Evolutionary conservation across 53 echinoderm and acorn worm species (phyloP), one percentile per base, ranked within the genome.

Genomic region (Paracentrotus lividus): DNA sequence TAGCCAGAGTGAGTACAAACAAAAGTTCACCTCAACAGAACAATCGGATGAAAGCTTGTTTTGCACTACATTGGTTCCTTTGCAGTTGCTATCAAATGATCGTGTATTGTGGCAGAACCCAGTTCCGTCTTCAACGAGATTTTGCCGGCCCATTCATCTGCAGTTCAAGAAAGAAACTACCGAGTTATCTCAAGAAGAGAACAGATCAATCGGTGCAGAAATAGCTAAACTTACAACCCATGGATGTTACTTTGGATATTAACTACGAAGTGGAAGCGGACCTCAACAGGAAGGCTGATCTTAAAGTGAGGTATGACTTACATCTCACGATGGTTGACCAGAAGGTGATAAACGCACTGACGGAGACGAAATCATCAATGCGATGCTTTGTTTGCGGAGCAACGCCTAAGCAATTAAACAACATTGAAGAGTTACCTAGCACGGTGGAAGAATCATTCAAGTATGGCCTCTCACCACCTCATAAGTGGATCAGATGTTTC

Each of bases 401-500:
- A 33, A 94, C 94, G 2, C 69, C 94, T 4, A 77, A 32, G 88
- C 68, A 47, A 66, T 93, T 36, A 69, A 94, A 18, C 94, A 92
- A 56, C 92, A 88, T 55, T 76, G 84, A 52, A 49, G 94, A 45
- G 66, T 85, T 91, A 44, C 92, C 84, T 3, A 69, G 61, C 75
- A 43, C 88, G 34, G 88, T 44, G n/a, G 27, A 49, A 58, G 92
- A 92, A 16, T 54, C 57, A 33, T 93, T 68, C 58, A 92, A 54
- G 29, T 95, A 90, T 61, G 94, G 91, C 65, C 86, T 94, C 87
- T 95, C 77, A 6, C 94, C 92, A 85, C 92, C 91, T 2, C 72
- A 94, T 38, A 95, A 90, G 59, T 92, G 95, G 94, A 95, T 95
- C 5, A 6, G 93, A 12, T 94, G 95, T 54, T 94, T 95, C 77